Conservation (phyloP, 1,140 invertebrate genomes). For the Luehdorfia chinensis region DNA sequence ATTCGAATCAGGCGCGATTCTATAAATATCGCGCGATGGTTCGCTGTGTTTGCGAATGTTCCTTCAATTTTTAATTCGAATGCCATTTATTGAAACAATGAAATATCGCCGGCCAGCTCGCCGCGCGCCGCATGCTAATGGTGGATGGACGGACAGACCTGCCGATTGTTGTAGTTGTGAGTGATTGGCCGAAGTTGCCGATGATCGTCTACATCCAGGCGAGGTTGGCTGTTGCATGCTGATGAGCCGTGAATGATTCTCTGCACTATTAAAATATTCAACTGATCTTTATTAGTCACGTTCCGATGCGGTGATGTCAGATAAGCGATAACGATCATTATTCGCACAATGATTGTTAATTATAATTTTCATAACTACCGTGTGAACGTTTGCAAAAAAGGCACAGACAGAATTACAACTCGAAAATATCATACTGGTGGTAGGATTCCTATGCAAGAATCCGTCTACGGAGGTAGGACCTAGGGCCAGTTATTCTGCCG, state of each 20-base stretch:
- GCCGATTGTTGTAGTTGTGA: neutral
- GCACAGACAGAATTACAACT: too few species aligned
- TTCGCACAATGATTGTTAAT: too few species aligned
- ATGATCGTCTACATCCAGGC: neutral
- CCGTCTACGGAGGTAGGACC: too few species aligned
- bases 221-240: too few species aligned
- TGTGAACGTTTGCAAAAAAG: too few species aligned
- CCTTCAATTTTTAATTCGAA: constrained; percentile 24
- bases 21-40: constrained; percentile 9
- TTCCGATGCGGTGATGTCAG: neutral
- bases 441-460: too few species aligned
- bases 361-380: too few species aligned
- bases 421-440: too few species aligned
- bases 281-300: constrained; percentile 2
- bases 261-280: neutral
- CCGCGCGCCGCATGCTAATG: constrained; percentile 30
- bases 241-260: too few species aligned
- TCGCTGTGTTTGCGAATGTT: constrained; percentile 13
- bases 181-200: neutral
- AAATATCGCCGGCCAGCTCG: constrained; percentile 36
- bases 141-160: neutral
- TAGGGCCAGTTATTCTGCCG: too few species aligned
- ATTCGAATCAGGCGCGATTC: too few species aligned
- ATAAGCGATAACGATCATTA: too few species aligned
- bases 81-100: constrained; percentile 54